Base-by-base conservation (phyloP, 2,113 vertebrate genomes). In the Cromileptes altivelis region DNA sequence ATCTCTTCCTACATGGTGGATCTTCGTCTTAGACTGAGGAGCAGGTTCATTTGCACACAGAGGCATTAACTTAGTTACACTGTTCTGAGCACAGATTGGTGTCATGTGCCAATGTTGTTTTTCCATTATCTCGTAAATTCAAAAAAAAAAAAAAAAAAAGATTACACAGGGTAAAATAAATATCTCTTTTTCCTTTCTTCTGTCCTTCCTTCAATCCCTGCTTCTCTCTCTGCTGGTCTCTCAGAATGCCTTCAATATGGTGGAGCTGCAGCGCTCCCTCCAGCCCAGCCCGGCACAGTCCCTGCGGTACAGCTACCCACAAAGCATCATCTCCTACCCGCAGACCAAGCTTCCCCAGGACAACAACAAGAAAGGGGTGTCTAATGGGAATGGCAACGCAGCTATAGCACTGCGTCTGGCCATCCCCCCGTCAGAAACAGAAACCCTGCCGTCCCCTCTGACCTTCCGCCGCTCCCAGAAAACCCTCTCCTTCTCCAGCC, bases 201-300 rank as follows among this genome's bases (percentile, higher is more conserved):
- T 75, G 3, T 40, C 10, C 18, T 69, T 57, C 5, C 53, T 57
- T 74, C 11, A 8, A 65, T 17, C 30, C 7, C 47, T 58, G 58
- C 78, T n/a, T 40, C 37, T 25, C 21, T 81, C 33, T 68, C 18
- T 78, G n/a, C 45, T 40, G 52, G 14, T 61, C 21, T 68, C 83
- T 45, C 92, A 98, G 97, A 97, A 97, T 33, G 96, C 94, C 0
- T 98, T 97, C 70, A 94, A 96, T 80, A 97, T 97, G 96, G 96
- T 96, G 11, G 97, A 97, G 83, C 95, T 98, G 83, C 97, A 97
- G 93, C 95, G 96, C 77, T 96, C 96, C 19, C 84, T 97, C 30
- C 96, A 96, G 71, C 93, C 92, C 74, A 97, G 96, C 88, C 96
- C 96, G 0, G 95, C 94, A 0, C 96, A 93, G 52, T 95, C 95